Evolutionary conservation across 2,797 vertebrate genomes (phyloP).

Genomic region (Diceros bicornis): DNA sequence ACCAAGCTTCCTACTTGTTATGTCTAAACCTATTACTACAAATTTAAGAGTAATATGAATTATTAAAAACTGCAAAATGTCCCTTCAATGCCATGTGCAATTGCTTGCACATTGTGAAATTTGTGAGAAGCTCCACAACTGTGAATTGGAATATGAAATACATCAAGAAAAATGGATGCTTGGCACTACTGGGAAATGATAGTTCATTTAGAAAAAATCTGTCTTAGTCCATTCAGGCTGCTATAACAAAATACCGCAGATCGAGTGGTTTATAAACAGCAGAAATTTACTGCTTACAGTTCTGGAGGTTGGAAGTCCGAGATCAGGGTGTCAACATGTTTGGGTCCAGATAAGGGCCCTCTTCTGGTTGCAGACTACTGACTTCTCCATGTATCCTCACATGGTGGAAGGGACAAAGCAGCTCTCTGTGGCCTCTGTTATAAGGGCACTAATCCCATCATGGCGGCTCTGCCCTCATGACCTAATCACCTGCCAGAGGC

Average conservation of each 20-base stretch:
- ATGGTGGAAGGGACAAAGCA: background rate
- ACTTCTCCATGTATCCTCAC: background rate
- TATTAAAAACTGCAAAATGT: background rate
- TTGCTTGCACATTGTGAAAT: background rate
- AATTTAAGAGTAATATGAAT: background rate
- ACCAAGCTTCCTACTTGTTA: background rate
- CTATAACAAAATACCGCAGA: background rate
- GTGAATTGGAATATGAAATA: background rate
- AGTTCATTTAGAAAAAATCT: background rate
- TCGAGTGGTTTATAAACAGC: background rate
- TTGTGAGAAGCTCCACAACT: background rate
- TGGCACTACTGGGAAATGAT: background rate
- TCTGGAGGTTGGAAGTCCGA: background rate
- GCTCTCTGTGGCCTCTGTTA: background rate
- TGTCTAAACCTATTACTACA: background rate
- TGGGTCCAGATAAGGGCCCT: background rate
- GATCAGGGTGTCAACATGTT: background rate
- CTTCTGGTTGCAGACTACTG: background rate
- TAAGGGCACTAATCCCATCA: background rate
- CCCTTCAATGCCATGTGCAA: background rate
- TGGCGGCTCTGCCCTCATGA: background rate
- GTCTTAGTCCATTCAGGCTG: background rate
- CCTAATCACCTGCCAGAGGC: background rate
- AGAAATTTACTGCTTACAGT: background rate
- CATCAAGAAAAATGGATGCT: background rate